Percentiles rank a stretch among this genome's conserved stretches.
Evolutionary conservation across 2,888 invertebrate species (phyloP).

Genomic region (Cryptus viduatorius): DNA sequence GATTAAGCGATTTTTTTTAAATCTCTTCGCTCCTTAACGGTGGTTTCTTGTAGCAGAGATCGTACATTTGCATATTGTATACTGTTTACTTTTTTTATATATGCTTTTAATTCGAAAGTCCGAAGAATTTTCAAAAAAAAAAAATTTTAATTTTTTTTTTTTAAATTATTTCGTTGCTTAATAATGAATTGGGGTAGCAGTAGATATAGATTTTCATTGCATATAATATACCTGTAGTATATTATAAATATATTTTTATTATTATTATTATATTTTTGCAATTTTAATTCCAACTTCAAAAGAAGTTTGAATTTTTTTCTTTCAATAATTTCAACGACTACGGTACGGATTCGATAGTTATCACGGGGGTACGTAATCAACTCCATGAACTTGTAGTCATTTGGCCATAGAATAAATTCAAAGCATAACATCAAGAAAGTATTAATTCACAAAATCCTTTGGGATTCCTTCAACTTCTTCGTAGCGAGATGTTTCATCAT

Average conservation of each 20-base stretch:
- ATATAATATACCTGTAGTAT: too few species aligned
- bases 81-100: not conserved
- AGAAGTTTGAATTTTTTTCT: not conserved
- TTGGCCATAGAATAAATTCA: not conserved
- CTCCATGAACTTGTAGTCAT: not conserved
- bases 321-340: not conserved
- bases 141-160: too few species aligned
- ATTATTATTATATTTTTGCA: not conserved
- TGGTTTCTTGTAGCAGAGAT: not conserved
- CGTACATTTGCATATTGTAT: not conserved
- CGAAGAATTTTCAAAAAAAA: not conserved
- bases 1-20: conserved; percentile 2
- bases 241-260: too few species aligned
- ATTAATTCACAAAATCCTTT: conserved; percentile 12
- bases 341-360: not conserved
- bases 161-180: too few species aligned
- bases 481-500: conserved; percentile 41
- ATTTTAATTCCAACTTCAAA: not conserved
- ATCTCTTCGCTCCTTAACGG: not conserved
- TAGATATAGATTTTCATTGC: too few species aligned
- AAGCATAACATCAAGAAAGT: not conserved
- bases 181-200: too few species aligned
- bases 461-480: not conserved
- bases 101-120: not conserved
- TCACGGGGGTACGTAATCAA: not conserved